Base-by-base conservation (phyloP, 2,888 invertebrate genomes). In the Trichacis sp. region DNA sequence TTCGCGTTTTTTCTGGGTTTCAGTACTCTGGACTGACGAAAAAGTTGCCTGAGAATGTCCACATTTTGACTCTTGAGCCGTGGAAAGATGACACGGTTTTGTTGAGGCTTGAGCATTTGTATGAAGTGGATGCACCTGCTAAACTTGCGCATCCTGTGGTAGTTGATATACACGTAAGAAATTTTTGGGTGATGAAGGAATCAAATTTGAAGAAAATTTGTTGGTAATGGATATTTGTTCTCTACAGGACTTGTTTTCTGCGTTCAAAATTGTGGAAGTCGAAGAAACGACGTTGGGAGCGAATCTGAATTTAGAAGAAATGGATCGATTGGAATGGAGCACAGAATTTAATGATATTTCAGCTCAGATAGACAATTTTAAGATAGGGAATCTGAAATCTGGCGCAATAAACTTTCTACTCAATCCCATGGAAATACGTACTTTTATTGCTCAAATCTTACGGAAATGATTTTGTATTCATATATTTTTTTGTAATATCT, bases 61-160 rank as follows among this genome's bases (percentile, higher is more conserved):
- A 94, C 93, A n/a, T n/a, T n/a, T n/a, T n/a, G n/a, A n/a, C n/a
- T n/a, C n/a, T n/a, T n/a, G n/a, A n/a, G n/a, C n/a, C 93, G 0
- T 93, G 92, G 91, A 88, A 87, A 40, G 86, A 86, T 0, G 82
- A 85, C 0, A 86, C 87, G 18, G 74, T 93, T 9, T 84, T 96
- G n/a, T 71, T 96, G 0, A 87, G 95, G 18, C 81, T 96, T 0
- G 96, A 96, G 75, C 93, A 96, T 79, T 88, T 92, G 65, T 86
- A 92, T 43, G 91, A 92, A 70, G 85, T 85, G 15, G 84, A 85
- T 0, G 94, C 94, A 56, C 88, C 90, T 70, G 75, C 85, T 0
- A 75, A 77, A 0, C 79, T 87, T 0, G 89, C 91, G 0, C 81
- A 87, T 2, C 85, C 87, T 0, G 86, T 87, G 0, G 84, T 85